These are phyloP conservation scores for Callinectes sapidus DNA, from an alignment of 2,888 invertebrate genomes.

Conservation along the genomic window DNA sequence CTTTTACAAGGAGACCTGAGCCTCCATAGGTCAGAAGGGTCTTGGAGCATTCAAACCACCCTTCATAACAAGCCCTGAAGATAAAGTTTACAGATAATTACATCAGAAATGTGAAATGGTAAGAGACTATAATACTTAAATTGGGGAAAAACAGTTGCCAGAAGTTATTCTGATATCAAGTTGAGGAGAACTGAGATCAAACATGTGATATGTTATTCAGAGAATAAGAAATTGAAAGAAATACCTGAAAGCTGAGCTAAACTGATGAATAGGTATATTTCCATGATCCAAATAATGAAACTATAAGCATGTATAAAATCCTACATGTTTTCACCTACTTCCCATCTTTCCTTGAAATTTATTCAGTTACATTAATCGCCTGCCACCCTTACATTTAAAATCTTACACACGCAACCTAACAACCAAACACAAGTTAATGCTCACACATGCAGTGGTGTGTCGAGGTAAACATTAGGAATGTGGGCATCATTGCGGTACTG, in stretches of 20 bases:
- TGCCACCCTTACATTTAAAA: neutral
- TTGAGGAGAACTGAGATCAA: neutral
- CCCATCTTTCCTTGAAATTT: neutral
- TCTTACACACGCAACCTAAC: conserved; percentile 4
- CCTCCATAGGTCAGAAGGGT: conserved; percentile 74
- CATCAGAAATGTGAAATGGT: neutral
- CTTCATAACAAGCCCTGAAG: conserved; percentile 75
- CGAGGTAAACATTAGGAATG: conserved; percentile 77
- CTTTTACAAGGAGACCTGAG: conserved; percentile 73
- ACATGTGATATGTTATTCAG: too few species aligned
- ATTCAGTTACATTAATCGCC: neutral
- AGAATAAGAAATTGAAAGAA: too few species aligned
- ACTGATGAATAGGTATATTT: too few species aligned
- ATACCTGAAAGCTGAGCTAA: too few species aligned
- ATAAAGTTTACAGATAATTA: neutral
- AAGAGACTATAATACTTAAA: neutral
- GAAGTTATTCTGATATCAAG: neutral
- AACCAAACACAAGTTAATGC: conserved; percentile 68
- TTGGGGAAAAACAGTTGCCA: neutral
- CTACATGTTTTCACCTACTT: neutral
- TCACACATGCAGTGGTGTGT: conserved; percentile 77
- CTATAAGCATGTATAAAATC: too few species aligned
- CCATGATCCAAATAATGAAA: too few species aligned
- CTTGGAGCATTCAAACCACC: conserved; percentile 76
- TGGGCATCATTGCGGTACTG: conserved; percentile 75